phyloP scores from a whole-genome alignment of 1,140 invertebrate species.

The Cataglyphis hispanica region DNA sequence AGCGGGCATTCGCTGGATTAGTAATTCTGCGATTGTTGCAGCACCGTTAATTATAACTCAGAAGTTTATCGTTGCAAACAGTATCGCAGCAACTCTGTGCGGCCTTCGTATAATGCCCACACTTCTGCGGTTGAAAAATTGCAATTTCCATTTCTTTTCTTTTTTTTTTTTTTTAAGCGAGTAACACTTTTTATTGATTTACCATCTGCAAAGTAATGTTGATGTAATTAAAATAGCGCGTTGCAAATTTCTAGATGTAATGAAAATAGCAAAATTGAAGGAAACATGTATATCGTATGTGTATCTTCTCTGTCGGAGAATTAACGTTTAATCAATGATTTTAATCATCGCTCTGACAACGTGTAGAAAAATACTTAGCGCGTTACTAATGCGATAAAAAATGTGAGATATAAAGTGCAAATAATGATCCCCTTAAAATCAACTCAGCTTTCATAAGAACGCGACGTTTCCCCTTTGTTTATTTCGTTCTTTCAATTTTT shows the following conservation, averaged over 20 bases:
- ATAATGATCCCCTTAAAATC: neutral
- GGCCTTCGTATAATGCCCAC: slow-evolving; percentile 1
- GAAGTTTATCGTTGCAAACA: slow-evolving; percentile 50
- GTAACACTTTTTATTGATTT: neutral
- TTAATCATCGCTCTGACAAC: neutral
- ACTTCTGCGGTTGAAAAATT: slow-evolving; percentile 10
- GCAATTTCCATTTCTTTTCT: slow-evolving; percentile 22
- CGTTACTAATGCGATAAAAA: neutral
- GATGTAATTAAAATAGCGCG: neutral
- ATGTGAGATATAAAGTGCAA: neutral
- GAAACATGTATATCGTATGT: neutral
- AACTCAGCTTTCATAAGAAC: neutral
- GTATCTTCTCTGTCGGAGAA: neutral
- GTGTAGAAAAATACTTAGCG: neutral
- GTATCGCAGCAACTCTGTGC: neutral
- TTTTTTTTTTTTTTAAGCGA: neutral
- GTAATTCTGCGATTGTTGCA: slow-evolving; percentile 35
- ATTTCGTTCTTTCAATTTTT: neutral
- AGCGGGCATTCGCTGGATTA: slow-evolving; percentile 39
- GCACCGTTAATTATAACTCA: slow-evolving; percentile 42
- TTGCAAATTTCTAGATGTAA: neutral
- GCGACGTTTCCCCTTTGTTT: neutral
- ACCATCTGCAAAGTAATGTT: neutral
- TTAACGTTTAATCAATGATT: neutral
- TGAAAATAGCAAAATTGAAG: slow-evolving; percentile 10